Base-by-base conservation (phyloP, 2,888 invertebrate species). In the Bembecia ichneumoniformis region DNA sequence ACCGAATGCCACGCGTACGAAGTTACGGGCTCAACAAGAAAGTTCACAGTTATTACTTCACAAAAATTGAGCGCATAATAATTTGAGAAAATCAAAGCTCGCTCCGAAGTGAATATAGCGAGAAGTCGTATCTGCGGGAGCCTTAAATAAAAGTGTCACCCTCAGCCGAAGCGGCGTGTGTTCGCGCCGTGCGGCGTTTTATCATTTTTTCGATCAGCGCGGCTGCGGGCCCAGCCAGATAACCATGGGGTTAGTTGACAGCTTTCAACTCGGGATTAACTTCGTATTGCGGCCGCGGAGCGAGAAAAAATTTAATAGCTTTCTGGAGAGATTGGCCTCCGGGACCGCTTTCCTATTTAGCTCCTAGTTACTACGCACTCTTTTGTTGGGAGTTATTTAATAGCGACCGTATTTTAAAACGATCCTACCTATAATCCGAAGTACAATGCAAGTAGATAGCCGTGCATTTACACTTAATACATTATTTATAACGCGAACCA, bases 191-290 rank as follows among this genome's bases (percentile, higher is more conserved):
- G 68, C 71, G 63, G 66, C 59, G 55, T 57, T 61, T 64, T 63
- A 64, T 66, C 64, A 62, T 80, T 77, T 81, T 80, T 79, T 73
- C 71, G 74, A 82, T 77, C 74, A 69, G 63, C 56, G 54, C 56
- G 44, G 48, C 46, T 49, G 52, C 58, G 54, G 54, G 58, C 4
- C 57, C 52, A 58, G 56, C 58, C 58, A 57, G 71, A 71, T 71
- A 71, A 66, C 68, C 61, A 60, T 63, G 71, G 78, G 76, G 75
- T 71, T 68, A 68, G 71, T 67, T 69, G 77, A 77, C 77, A 78
- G 78, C 77, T 79, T 74, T 77, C 76, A 69, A 68, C 68, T 68
- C 64, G 58, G 82, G 82, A 82, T 82, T 81, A 83, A 74, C 74
- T 71, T 60, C 57, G 68, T 66, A 66, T 65, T 70, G 74, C 64